Percentiles rank a stretch among this genome's conserved stretches.
These are phyloP conservation scores for Junonia oenone DNA, from an alignment of 2,888 invertebrate species.

Conservation along the genomic window DNA sequence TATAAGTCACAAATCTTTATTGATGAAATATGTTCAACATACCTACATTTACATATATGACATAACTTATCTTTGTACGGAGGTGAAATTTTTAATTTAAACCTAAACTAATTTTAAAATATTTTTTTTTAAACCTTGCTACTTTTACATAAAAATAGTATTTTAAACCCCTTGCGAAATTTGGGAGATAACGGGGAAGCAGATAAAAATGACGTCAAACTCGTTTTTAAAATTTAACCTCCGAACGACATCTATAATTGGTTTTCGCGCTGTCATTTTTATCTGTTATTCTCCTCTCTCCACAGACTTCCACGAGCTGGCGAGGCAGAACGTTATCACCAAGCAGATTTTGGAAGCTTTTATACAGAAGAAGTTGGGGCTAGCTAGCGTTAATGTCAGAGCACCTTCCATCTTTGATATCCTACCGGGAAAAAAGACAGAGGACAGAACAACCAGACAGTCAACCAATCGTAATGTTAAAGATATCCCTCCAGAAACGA, in stretches of 20 bases:
- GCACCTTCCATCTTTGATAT: slow-evolving; percentile 84
- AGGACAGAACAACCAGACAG: slow-evolving; percentile 41
- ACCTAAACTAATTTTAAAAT: not conserved
- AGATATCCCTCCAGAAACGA: slow-evolving; percentile 21
- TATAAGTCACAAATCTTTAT: not conserved
- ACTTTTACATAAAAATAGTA: too few relatives aligned
- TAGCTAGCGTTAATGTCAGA: slow-evolving; percentile 66
- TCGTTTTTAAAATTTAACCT: slow-evolving; percentile 31
- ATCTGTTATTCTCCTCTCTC: slow-evolving; percentile 71
- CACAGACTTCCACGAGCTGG: slow-evolving; percentile 80
- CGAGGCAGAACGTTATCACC: slow-evolving; percentile 87
- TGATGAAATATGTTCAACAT: too few relatives aligned
- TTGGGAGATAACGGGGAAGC: slow-evolving; percentile 54
- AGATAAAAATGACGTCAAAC: slow-evolving; percentile 75
- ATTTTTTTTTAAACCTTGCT: too few relatives aligned
- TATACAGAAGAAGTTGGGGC: slow-evolving; percentile 84
- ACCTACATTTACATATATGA: too few relatives aligned
- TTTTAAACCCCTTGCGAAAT: slow-evolving; percentile 5
- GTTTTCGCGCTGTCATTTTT: slow-evolving; percentile 69
- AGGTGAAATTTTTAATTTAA: slow-evolving; percentile 15
- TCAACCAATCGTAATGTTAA: slow-evolving; percentile 35
- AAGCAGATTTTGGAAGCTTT: slow-evolving; percentile 87
- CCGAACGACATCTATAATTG: slow-evolving; percentile 34
- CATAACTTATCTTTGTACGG: slow-evolving; percentile 11
- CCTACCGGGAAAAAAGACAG: slow-evolving; percentile 69